phyloP scores from a whole-genome alignment of 1,140 invertebrate species.

The Thaumatotibia leucotreta region DNA sequence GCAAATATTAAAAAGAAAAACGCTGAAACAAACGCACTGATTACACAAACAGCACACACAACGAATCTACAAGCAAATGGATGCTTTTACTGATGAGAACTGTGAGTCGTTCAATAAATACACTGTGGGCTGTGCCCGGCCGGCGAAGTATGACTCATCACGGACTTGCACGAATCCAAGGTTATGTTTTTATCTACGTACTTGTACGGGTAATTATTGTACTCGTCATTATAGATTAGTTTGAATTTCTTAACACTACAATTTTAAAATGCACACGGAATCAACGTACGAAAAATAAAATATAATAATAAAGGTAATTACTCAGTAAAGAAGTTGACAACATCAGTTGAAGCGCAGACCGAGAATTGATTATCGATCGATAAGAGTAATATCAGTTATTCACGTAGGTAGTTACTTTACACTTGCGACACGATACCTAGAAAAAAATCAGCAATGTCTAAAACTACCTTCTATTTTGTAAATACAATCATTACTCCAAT shows the following conservation, averaged over 20 bases:
- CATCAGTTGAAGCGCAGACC: not conserved
- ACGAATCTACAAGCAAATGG: not conserved
- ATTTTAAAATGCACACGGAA: not conserved
- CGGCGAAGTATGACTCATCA: not conserved
- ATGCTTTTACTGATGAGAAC: not conserved
- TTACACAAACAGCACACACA: not conserved
- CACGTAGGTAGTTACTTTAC: not conserved
- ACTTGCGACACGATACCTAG: too few relatives aligned
- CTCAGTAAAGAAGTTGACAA: not conserved
- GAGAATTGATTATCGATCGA: not conserved
- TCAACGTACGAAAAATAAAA: not conserved
- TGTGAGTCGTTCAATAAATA: constrained; percentile 12
- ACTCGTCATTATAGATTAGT: not conserved
- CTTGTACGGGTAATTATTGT: not conserved
- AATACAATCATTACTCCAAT: too few relatives aligned
- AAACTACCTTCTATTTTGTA: too few relatives aligned
- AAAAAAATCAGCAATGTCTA: too few relatives aligned
- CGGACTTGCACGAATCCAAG: not conserved
- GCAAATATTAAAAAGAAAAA: not conserved
- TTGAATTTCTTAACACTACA: not conserved
- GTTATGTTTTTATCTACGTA: constrained; percentile 1
- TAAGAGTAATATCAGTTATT: not conserved
- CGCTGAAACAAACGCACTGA: not conserved
- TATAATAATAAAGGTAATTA: not conserved
- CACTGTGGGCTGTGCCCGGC: not conserved